Percentiles rank a stretch among this genome's conserved stretches.
phyloP scores from a whole-genome alignment of 1,140 invertebrate genomes.

The Globodera rostochiensis region DNA sequence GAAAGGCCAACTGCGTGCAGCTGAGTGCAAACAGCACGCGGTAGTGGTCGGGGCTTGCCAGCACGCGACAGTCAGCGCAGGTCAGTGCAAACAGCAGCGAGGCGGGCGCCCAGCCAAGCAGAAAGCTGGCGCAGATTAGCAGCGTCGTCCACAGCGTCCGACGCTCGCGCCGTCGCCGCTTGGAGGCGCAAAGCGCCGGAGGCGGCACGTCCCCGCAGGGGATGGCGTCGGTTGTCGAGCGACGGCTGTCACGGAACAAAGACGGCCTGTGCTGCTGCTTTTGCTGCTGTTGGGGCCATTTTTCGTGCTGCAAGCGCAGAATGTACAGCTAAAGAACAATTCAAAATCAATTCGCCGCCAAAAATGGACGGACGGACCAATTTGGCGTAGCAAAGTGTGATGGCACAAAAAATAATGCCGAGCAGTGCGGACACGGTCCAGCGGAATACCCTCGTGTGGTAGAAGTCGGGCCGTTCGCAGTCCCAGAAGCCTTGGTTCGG shows the following conservation, averaged over 20 bases:
- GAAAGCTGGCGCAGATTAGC: constrained; percentile 53
- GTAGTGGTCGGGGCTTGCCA: constrained; percentile 38
- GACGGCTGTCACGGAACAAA: not conserved
- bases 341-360: not conserved
- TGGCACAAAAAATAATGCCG: constrained; percentile 44
- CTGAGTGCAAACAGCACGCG: constrained; percentile 47
- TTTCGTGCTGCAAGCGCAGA: constrained; percentile 13
- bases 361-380: constrained; percentile 30
- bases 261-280: not conserved
- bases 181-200: not conserved
- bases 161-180: constrained; percentile 38
- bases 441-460: constrained; percentile 47
- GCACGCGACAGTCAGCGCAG: constrained; percentile 39
- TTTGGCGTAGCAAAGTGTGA: constrained; percentile 45
- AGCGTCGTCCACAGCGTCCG: constrained; percentile 49
- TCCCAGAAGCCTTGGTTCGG: constrained; percentile 47
- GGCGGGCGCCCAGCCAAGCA: constrained; percentile 58
- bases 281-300: constrained; percentile 9
- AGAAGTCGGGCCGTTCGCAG: constrained; percentile 47
- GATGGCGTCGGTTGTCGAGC: not conserved
- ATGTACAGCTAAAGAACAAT: constrained; percentile 12
- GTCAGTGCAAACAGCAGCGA: constrained; percentile 32
- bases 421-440: constrained; percentile 46
- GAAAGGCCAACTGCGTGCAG: constrained; percentile 49
- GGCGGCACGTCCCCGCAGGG: not conserved